Conservation (phyloP, 2,888 invertebrate genomes). For the Cheilosia vulpina region DNA sequence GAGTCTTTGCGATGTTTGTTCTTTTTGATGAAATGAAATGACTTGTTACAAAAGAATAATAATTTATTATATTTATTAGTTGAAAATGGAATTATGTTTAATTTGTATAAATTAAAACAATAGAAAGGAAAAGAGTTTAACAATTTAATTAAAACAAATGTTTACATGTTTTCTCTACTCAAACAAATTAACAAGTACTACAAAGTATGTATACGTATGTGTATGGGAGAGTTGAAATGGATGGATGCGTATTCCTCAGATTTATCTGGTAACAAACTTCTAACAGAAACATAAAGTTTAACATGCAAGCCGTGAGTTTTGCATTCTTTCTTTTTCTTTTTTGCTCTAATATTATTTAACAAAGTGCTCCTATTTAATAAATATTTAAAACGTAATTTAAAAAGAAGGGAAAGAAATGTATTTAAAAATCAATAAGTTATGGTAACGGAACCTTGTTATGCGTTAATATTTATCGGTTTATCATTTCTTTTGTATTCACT, state of each 20-base stretch:
- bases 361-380: conserved; percentile 53
- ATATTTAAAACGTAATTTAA: conserved; percentile 66
- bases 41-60: conserved; percentile 45
- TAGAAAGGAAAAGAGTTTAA: conserved; percentile 15
- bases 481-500: conserved; percentile 9
- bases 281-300: conserved; percentile 58
- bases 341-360: conserved; percentile 60
- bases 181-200: conserved; percentile 64
- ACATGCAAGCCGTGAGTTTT: conserved; percentile 49
- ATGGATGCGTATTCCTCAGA: conserved; percentile 64
- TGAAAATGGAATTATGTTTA: conserved; percentile 66
- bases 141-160: conserved; percentile 32
- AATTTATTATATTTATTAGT: conserved; percentile 59
- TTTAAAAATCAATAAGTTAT: conserved; percentile 37
- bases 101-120: conserved; percentile 61
- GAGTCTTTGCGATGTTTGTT: conserved; percentile 31
- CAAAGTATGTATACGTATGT: conserved; percentile 35
- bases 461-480: conserved; percentile 44
- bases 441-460: conserved; percentile 57
- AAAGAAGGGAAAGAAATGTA: conserved; percentile 26
- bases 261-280: conserved; percentile 51
- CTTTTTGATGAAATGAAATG: conserved; percentile 42
- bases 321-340: conserved; percentile 10
- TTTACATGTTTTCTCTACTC: conserved; percentile 30
- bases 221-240: conserved; percentile 43